Evolutionary conservation across 2,888 invertebrate species (phyloP).

Genomic region (Xestia ashworthii): DNA sequence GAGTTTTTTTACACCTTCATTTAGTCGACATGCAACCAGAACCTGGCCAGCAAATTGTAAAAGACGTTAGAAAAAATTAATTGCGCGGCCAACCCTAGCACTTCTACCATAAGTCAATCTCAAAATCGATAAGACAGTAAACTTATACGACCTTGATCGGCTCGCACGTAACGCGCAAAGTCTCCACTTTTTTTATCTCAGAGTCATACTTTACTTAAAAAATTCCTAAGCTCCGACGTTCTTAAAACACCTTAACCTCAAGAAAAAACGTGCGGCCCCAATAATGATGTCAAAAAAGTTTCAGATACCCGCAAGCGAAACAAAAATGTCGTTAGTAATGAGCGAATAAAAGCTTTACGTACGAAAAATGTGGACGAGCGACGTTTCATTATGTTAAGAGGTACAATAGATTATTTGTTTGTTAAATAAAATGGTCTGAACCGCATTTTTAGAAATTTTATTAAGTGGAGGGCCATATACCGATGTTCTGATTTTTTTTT

Average conservation of each 20-base stretch:
- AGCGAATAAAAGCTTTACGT: conserved; percentile 53
- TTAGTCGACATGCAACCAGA: background rate
- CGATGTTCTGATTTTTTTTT: background rate
- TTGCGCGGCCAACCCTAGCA: background rate
- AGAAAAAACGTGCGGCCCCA: conserved; percentile 56
- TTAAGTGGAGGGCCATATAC: conserved; percentile 15
- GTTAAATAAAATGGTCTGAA: conserved; percentile 31
- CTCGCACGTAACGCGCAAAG: conserved; percentile 28
- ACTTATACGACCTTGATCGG: conserved; percentile 49
- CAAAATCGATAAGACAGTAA: conserved; percentile 22
- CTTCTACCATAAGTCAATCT: conserved; percentile 4
- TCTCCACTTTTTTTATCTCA: conserved; percentile 41
- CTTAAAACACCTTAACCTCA: conserved; percentile 54
- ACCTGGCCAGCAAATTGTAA: background rate
- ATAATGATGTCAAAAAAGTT: conserved; percentile 62
- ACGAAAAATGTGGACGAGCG: conserved; percentile 52
- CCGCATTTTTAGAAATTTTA: conserved; percentile 13
- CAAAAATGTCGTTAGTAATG: conserved; percentile 62
- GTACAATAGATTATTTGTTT: conserved; percentile 46
- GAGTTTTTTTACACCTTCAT: too few species aligned
- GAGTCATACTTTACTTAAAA: conserved; percentile 53
- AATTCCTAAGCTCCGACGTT: conserved; percentile 35
- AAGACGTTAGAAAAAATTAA: background rate
- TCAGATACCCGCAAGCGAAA: conserved; percentile 55
- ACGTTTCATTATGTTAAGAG: conserved; percentile 50